Evolutionary conservation across 2,113 vertebrate species (phyloP).

Genomic region (Dasyprocta punctata): DNA sequence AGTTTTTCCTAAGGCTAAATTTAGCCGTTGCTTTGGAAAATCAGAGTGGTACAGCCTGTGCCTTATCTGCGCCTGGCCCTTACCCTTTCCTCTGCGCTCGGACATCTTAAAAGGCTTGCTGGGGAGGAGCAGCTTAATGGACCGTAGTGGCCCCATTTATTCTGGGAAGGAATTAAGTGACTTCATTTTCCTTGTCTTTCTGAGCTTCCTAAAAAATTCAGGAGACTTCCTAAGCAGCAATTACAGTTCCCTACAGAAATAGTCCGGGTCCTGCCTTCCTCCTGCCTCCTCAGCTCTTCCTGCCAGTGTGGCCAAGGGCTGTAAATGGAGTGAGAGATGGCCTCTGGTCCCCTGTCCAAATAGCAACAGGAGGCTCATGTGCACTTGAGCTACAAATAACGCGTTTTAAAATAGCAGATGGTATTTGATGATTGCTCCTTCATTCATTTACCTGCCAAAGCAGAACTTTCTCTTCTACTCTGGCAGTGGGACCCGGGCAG

Average conservation of each 20-base stretch:
- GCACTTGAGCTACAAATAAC: conserved; percentile 74
- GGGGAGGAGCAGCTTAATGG: neutral
- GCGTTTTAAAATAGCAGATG: conserved; percentile 78
- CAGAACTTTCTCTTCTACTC: conserved; percentile 14
- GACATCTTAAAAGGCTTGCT: conserved; percentile 38
- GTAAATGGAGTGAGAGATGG: conserved; percentile 61
- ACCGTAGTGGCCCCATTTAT: neutral
- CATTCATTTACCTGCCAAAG: conserved; percentile 80
- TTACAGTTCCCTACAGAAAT: conserved; percentile 65
- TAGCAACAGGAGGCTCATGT: conserved; percentile 71
- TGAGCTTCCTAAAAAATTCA: conserved; percentile 59
- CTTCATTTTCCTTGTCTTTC: conserved; percentile 43
- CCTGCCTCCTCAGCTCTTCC: conserved; percentile 52
- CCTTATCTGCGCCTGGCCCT: conserved; percentile 62
- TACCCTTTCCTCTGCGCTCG: conserved; percentile 38
- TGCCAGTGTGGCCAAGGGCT: conserved; percentile 57
- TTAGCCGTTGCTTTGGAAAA: conserved; percentile 82
- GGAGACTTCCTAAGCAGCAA: conserved; percentile 51
- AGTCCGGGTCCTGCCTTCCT: conserved; percentile 33
- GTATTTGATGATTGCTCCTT: conserved; percentile 69
- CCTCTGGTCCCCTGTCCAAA: conserved; percentile 32
- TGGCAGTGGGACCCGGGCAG: neutral
- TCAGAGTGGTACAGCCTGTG: conserved; percentile 75
- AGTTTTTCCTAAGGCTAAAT: conserved; percentile 75
- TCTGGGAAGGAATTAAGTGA: conserved; percentile 65